Conservation (phyloP, 2,888 invertebrate genomes). For the Zaprionus obscuricornis region DNA sequence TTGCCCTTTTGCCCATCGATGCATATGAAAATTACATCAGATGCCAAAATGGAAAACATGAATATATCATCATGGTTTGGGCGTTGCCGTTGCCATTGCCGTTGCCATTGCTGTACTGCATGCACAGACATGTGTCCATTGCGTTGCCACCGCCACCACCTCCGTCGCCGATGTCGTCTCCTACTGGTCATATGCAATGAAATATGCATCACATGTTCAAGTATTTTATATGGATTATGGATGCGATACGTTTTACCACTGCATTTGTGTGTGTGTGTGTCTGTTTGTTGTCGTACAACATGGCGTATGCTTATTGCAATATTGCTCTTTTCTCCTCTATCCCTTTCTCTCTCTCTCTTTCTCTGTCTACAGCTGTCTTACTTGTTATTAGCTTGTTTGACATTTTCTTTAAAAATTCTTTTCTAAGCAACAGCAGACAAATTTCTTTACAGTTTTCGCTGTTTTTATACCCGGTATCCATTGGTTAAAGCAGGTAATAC, state of each 20-base stretch:
- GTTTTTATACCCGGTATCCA: no score
- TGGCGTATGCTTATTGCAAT: no score
- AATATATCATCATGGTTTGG: conserved; percentile 33
- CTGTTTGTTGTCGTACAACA: conserved; percentile 3
- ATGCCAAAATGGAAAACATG: conserved; percentile 29
- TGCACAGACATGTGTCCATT: conserved; percentile 3
- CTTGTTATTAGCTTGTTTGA: conserved; percentile 57
- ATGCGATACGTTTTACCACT: background rate
- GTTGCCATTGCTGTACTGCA: no score
- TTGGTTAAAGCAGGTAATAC: no score
- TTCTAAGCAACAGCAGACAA: conserved; percentile 24
- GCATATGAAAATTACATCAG: conserved; percentile 31
- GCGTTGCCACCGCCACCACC: background rate
- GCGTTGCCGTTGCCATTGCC: no score
- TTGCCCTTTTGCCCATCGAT: conserved; percentile 38
- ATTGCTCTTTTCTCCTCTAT: background rate
- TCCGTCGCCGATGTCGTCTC: no score
- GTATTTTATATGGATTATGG: conserved; percentile 52
- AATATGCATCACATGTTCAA: conserved; percentile 54
- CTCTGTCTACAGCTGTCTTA: background rate
- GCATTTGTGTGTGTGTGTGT: conserved; percentile 23
- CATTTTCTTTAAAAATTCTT: conserved; percentile 42
- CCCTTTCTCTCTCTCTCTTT: background rate
- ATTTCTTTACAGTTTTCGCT: no score
- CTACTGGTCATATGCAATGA: conserved; percentile 27